Evolutionary conservation across 2,797 vertebrate genomes (phyloP), one percentile per base, ranked within the genome.

Genomic region (Karalla daura): DNA sequence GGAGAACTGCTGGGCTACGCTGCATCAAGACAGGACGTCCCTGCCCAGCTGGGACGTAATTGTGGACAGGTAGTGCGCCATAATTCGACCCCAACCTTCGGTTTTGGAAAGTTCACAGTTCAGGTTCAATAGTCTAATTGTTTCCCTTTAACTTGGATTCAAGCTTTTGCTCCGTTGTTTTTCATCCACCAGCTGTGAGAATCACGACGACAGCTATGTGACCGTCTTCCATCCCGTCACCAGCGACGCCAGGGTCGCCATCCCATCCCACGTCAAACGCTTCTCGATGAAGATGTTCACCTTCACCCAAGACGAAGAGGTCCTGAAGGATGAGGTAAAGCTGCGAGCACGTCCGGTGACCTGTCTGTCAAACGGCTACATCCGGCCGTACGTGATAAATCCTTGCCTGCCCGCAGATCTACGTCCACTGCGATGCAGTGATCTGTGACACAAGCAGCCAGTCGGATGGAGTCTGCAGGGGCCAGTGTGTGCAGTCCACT

Each of bases 251-350:
- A 80, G 81, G 62, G 82, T 92, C 30, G 65, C 35, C 1, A 41
- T 92, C 69, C 93, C 93, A 15, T 87, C 86, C 23, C 95, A 96
- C 9, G 0, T 94, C n/a, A 96, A 96, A 72, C 94, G 90, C 55
- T 96, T 96, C 82, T 94, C 95, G 69, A 68, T 96, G 2, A 93
- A 87, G 58, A 94, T 95, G 91, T 95, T 98, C 62, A 82, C 93
- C 1, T 97, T 98, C 58, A 78, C 91, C 11, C 73, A 80, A 58
- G 84, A 86, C 1, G 45, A 88, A 0, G 18, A 75, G 3, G 56
- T 90, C 30, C 67, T 91, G 8, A 76, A 89, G 32, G 89, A 94
- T 39, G 79, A 94, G 93, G 95, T 95, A 67, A 41, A 6, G 21
- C n/a, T n/a, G n/a, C n/a, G n/a, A n/a, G n/a, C n/a, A n/a, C n/a